These are phyloP conservation scores for Zaprionus ghesquierei DNA, from an alignment of 1,140 invertebrate genomes.

Conservation along the genomic window DNA sequence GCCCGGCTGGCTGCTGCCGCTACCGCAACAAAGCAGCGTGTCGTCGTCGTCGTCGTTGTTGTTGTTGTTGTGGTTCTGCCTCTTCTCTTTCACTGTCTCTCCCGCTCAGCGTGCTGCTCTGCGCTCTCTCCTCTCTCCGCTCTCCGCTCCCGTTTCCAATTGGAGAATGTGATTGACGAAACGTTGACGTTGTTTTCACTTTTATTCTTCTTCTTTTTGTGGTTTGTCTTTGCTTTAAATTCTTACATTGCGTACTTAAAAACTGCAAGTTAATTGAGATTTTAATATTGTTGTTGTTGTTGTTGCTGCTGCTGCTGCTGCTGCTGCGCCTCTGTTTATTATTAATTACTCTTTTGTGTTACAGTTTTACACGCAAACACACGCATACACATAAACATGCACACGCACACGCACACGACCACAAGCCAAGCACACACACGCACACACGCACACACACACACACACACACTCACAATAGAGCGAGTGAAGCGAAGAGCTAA, in stretches of 20 bases:
- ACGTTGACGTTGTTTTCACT: constrained; percentile 6
- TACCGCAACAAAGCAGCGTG: constrained; percentile 26
- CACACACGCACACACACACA: neutral
- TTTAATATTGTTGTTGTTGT: neutral
- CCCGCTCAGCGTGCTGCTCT: too few relatives aligned
- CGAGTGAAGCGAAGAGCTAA: constrained; percentile 13
- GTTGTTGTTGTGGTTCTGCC: constrained; percentile 19
- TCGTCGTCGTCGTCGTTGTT: constrained; percentile 17
- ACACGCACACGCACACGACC: constrained; percentile 7
- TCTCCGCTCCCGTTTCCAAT: neutral
- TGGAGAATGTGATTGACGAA: constrained; percentile 22
- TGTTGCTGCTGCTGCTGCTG: constrained; percentile 25
- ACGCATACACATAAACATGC: constrained; percentile 1
- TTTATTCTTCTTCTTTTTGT: constrained; percentile 5
- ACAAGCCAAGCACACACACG: neutral
- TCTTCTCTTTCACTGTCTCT: neutral
- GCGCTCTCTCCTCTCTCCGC: too few relatives aligned
- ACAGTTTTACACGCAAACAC: constrained; percentile 21
- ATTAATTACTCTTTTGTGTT: constrained; percentile 21
- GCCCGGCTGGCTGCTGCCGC: constrained; percentile 56
- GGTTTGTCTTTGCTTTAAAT: neutral
- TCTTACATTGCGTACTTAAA: constrained; percentile 12
- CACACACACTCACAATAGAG: constrained; percentile 15
- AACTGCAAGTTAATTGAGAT: constrained; percentile 11
- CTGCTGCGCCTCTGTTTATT: constrained; percentile 16